Evolutionary conservation across 2,113 vertebrate species (phyloP).

Genomic region (Spea multiplicata): DNA sequence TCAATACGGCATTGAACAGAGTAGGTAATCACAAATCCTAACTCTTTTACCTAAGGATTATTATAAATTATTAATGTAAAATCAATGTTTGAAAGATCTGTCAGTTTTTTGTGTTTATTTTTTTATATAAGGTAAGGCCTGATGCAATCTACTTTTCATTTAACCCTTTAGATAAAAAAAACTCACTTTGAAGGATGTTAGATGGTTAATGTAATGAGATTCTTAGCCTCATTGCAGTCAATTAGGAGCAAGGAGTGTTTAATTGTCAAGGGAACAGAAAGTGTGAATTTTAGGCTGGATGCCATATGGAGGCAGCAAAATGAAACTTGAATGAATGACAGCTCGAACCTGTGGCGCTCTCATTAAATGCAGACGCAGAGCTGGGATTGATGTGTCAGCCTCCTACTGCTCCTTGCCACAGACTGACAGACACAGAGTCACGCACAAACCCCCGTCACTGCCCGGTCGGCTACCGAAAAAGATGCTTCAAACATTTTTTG

Average conservation of each 20-base stretch:
- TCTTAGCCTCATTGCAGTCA: conserved; percentile 57
- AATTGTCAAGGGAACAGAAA: conserved; percentile 61
- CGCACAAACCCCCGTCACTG: conserved; percentile 40
- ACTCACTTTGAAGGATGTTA: neutral
- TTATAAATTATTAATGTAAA: neutral
- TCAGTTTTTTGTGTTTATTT: neutral
- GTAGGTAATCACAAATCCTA: neutral
- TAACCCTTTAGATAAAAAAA: neutral
- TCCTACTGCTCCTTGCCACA: conserved; percentile 58
- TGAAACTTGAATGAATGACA: conserved; percentile 63
- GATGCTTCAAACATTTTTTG: no score
- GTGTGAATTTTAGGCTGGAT: conserved; percentile 57
- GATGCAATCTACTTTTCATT: neutral
- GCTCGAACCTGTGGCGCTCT: conserved; percentile 62
- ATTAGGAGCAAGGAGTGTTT: conserved; percentile 58
- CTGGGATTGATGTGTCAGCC: conserved; percentile 67
- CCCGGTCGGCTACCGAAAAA: conserved; percentile 38
- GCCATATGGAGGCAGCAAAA: conserved; percentile 67
- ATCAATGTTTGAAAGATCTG: no score
- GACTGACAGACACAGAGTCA: conserved; percentile 50
- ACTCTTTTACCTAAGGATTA: neutral
- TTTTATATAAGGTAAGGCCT: neutral
- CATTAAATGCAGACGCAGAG: conserved; percentile 66
- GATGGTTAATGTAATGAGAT: conserved; percentile 61
- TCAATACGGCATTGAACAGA: neutral